A percentile compares a stretch with the other conserved stretches of the same genome.
These are phyloP conservation scores for Phalacrocorax aristotelis DNA, from an alignment of 2,113 vertebrate genomes.

Conservation along the genomic window DNA sequence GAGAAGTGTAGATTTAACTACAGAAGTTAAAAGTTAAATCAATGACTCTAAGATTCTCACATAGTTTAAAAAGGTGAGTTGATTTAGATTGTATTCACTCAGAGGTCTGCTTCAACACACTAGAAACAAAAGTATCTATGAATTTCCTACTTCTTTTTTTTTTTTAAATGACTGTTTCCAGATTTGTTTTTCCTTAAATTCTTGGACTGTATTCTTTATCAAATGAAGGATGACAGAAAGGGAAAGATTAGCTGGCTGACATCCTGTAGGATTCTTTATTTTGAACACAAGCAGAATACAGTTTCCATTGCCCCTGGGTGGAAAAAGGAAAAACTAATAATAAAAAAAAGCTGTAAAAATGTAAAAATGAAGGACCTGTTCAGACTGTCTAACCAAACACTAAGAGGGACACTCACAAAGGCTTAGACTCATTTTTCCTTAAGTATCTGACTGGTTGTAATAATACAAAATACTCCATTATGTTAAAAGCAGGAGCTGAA, in stretches of 20 bases:
- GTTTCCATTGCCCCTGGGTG: neutral
- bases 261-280: neutral
- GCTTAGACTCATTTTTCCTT: neutral
- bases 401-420: neutral
- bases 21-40: neutral
- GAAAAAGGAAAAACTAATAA: neutral
- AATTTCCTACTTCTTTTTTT: accelerated
- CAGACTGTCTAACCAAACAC: neutral
- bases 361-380: neutral
- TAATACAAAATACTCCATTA: neutral
- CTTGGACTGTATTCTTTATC: neutral
- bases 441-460: neutral
- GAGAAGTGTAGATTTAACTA: too few species aligned
- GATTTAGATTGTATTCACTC: neutral
- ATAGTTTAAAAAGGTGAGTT: accelerated
- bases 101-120: neutral
- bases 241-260: neutral
- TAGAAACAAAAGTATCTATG: neutral
- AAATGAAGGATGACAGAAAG: neutral
- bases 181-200: neutral
- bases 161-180: neutral
- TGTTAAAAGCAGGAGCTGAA: neutral
- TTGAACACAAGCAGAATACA: neutral
- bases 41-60: neutral
- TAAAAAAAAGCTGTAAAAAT: neutral